Evolutionary conservation across 2,797 vertebrate genomes (phyloP).

Genomic region (Phataginus tricuspis): DNA sequence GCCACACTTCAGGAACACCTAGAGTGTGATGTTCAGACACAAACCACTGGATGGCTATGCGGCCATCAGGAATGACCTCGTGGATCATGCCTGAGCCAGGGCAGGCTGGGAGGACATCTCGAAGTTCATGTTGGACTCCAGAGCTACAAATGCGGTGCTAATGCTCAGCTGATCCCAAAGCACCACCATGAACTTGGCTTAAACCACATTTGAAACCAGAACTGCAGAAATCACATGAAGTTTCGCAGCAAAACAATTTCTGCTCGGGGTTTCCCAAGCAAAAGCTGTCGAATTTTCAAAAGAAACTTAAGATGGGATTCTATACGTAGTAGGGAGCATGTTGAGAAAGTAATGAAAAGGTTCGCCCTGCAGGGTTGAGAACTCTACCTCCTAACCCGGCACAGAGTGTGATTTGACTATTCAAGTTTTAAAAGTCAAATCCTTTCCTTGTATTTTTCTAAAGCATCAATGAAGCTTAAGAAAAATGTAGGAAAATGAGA

Average conservation of each 20-base stretch:
- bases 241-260: not conserved
- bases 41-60: not conserved
- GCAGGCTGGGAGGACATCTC: not conserved
- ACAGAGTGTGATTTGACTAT: not conserved
- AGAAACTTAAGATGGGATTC: not conserved
- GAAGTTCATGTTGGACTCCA: not conserved
- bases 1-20: not conserved
- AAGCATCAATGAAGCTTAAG: not conserved
- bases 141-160: not conserved
- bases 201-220: not conserved
- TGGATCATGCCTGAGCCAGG: not conserved
- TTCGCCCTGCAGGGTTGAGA: not conserved
- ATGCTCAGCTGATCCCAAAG: conserved; percentile 4
- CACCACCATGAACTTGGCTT: not conserved
- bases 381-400: not conserved
- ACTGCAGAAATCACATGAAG: not conserved
- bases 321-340: not conserved
- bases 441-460: not conserved
- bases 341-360: not conserved
- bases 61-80: not conserved
- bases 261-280: not conserved
- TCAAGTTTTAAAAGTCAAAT: not conserved
- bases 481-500: not conserved
- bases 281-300: not conserved
- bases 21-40: not conserved